Percentiles rank a stretch among this genome's conserved stretches.
Evolutionary conservation across 1,140 invertebrate species (phyloP).

Genomic region (Liolophura sinensis): DNA sequence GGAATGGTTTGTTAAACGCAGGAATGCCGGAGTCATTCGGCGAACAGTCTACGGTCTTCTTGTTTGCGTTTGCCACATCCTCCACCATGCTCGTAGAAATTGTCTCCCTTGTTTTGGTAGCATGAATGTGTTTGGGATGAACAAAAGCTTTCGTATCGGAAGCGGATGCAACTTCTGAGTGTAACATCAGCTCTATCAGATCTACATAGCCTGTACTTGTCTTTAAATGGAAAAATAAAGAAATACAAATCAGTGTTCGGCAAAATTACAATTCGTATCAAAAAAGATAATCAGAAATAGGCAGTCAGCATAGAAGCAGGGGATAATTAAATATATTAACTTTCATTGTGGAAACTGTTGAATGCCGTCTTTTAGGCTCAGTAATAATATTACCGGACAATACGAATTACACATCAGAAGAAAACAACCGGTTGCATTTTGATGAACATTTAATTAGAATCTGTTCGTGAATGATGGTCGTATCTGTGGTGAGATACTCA

Average conservation of each 20-base stretch:
- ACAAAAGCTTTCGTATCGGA: too few species aligned
- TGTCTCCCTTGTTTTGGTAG: too few species aligned
- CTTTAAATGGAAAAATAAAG: constrained; percentile 21
- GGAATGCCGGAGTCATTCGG: neutral
- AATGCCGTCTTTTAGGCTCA: neutral
- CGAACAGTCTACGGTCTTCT: constrained; percentile 5
- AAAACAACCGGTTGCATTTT: neutral
- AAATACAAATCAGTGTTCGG: neutral
- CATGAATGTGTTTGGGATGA: too few species aligned
- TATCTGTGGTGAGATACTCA: constrained; percentile 17
- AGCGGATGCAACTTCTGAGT: constrained; percentile 19
- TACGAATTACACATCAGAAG: neutral
- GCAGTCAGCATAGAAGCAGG: neutral
- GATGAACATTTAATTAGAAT: too few species aligned
- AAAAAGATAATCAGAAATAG: neutral
- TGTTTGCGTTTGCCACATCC: constrained; percentile 3
- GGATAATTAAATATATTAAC: neutral
- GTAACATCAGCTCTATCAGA: constrained; percentile 50
- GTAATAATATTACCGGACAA: neutral
- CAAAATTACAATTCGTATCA: neutral
- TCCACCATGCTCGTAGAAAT: too few species aligned
- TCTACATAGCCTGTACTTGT: constrained; percentile 30
- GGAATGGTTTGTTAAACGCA: constrained; percentile 4
- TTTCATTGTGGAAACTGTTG: neutral
- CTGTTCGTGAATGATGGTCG: too few species aligned